These are phyloP conservation scores for Centropus bengalensis DNA, from an alignment of 2,113 vertebrate species.

Conservation along the genomic window DNA sequence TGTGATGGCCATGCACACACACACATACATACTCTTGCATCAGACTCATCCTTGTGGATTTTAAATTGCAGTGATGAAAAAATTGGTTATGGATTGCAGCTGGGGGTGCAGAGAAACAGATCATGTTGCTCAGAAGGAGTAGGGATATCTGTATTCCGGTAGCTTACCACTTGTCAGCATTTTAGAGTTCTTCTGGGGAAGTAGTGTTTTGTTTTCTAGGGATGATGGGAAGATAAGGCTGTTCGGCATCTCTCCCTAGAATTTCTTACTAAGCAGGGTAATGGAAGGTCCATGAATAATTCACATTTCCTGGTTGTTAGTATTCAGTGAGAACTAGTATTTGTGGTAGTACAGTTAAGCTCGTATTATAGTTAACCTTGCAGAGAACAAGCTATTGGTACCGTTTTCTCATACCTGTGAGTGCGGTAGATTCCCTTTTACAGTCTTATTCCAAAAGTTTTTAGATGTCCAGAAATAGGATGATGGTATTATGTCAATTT, in stretches of 20 bases:
- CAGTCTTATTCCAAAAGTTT: not conserved
- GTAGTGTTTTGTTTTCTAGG: not conserved
- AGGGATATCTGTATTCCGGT: not conserved
- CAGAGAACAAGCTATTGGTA: not conserved
- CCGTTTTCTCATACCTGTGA: not conserved
- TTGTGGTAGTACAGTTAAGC: not conserved
- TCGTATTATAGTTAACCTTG: not conserved
- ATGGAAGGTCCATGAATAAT: not conserved
- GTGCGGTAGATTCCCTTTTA: not conserved
- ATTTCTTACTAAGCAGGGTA: not conserved
- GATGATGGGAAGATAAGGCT: not conserved
- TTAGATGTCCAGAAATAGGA: not conserved
- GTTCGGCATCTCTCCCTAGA: not conserved
- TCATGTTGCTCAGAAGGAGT: not conserved
- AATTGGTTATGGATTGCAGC: accelerated
- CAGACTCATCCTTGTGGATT: not conserved
- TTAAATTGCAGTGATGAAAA: not conserved
- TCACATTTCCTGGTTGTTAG: not conserved
- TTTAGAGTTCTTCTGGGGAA: not conserved
- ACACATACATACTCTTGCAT: not conserved
- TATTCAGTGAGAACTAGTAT: not conserved
- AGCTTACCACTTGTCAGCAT: not conserved
- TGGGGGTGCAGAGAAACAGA: not conserved
- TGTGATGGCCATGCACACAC: not conserved
- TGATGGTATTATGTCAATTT: not conserved